phyloP scores from a whole-genome alignment of 2,113 vertebrate species.

The Halcyon senegalensis region DNA sequence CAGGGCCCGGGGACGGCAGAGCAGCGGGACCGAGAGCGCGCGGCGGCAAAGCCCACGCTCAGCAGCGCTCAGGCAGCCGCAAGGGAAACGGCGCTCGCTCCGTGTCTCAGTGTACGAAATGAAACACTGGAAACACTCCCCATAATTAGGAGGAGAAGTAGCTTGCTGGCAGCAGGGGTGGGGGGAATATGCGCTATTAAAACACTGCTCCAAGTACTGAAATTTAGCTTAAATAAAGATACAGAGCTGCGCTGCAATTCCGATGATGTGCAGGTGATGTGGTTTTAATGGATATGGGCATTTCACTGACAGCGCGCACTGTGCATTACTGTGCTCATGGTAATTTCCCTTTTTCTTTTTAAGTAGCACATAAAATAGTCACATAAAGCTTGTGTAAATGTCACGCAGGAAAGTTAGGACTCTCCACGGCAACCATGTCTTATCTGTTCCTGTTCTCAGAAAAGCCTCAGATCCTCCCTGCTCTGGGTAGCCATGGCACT shows the following conservation, averaged over 20 bases:
- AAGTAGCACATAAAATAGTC: constrained; percentile 29
- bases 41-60: not conserved
- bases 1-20: rapidly evolving
- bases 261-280: not conserved
- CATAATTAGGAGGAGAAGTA: not conserved
- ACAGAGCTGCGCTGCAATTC: not conserved
- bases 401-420: not conserved
- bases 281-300: constrained; percentile 9
- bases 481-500: rapidly evolving
- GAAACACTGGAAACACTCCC: rapidly evolving
- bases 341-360: constrained; percentile 52
- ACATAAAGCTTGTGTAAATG: constrained; percentile 21
- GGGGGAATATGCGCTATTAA: rapidly evolving
- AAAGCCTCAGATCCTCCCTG: not conserved
- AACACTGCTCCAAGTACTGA: not conserved
- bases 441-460: not conserved
- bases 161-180: not conserved
- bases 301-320: not conserved
- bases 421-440: rapidly evolving
- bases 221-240: not conserved
- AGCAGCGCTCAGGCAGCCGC: not conserved
- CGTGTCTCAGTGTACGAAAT: rapidly evolving
- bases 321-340: not conserved
- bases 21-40: rapidly evolving
- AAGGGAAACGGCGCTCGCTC: rapidly evolving